Conservation (phyloP, 2,113 vertebrate species). For the Phyllopteryx taeniolatus region DNA sequence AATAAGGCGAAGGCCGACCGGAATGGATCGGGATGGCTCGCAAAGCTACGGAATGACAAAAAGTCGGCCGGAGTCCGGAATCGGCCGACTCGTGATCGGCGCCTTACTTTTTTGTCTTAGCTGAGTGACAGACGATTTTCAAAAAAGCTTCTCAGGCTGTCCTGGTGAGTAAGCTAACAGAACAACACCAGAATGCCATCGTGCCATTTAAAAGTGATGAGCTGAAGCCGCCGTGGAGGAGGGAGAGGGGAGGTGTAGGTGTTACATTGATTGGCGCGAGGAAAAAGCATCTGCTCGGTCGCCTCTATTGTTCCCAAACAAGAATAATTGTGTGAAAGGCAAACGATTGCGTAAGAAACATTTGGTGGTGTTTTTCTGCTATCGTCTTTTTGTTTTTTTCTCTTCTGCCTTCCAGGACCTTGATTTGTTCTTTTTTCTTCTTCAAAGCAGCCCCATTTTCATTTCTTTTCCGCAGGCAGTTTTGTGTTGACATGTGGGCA, state of each 20-base stretch:
- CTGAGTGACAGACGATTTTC: neutral
- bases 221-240: neutral
- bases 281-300: slow-evolving; percentile 67
- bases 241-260: slow-evolving; percentile 11
- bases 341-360: neutral
- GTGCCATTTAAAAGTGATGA: neutral
- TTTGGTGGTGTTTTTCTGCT: neutral
- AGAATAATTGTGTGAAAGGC: slow-evolving; percentile 56
- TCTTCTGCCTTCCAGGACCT: neutral
- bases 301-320: slow-evolving; percentile 67
- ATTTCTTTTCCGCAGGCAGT: slow-evolving; percentile 47
- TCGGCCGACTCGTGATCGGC: slow-evolving; percentile 68
- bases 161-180: neutral
- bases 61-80: slow-evolving; percentile 69
- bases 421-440: neutral
- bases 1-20: too few relatives aligned
- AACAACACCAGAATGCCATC: neutral
- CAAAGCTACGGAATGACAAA: slow-evolving; percentile 53
- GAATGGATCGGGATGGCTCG: neutral
- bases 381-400: too few relatives aligned
- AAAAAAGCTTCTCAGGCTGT: neutral
- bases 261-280: slow-evolving; percentile 70
- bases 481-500: slow-evolving; percentile 51
- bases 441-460: slow-evolving; percentile 8
- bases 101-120: slow-evolving; percentile 34